phyloP scores from a whole-genome alignment of 2,113 vertebrate genomes.

The Salvelinus sp. region DNA sequence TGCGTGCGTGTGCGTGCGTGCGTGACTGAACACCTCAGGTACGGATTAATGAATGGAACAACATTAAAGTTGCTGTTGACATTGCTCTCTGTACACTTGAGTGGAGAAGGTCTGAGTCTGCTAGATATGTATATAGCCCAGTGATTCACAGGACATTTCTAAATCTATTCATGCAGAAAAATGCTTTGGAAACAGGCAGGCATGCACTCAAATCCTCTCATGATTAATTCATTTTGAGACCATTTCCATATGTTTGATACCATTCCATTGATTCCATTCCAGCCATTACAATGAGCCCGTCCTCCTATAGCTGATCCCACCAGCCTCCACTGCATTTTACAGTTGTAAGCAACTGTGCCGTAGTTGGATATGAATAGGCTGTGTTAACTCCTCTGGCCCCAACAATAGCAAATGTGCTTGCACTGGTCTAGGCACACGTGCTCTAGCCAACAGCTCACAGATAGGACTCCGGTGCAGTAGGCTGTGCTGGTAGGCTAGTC shows the following conservation, averaged over 20 bases:
- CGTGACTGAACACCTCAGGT: neutral
- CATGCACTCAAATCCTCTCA: neutral
- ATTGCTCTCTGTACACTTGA: neutral
- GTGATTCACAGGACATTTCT: neutral
- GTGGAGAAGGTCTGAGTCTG: neutral
- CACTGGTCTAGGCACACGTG: no score
- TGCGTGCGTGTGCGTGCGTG: neutral
- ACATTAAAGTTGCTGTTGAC: conserved; percentile 3
- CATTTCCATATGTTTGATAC: neutral
- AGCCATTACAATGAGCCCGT: no score
- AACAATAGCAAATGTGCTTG: neutral
- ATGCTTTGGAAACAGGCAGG: neutral
- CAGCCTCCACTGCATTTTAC: neutral
- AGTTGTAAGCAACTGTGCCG: neutral
- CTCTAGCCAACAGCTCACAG: no score
- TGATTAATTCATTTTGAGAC: conserved; percentile 1
- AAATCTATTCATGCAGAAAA: neutral
- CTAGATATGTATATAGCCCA: neutral
- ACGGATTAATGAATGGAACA: neutral
- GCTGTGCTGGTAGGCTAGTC: no score
- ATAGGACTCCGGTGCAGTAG: no score
- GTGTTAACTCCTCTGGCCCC: neutral
- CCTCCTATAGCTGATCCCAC: no score
- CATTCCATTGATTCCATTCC: no score
- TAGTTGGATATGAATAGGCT: no score